Base-by-base conservation (phyloP, 2,888 invertebrate genomes). In the Hololepta plana region DNA sequence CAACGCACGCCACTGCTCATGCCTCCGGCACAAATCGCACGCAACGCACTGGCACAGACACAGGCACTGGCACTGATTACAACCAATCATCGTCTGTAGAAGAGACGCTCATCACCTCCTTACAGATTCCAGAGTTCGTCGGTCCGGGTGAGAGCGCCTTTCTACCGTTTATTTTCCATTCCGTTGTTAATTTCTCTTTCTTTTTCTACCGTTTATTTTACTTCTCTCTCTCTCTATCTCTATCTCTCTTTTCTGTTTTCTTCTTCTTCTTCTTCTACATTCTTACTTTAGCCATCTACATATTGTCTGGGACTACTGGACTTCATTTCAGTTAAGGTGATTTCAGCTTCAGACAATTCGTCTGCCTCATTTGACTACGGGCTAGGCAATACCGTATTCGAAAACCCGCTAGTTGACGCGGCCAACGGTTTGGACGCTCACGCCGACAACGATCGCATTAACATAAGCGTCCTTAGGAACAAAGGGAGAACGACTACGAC, bases 321-420 rank as follows among this genome's bases (percentile, higher is more conserved):
- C 46, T 49, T 50, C 51, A 59, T 63, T 62, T 53, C 60, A 64
- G 63, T 64, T 56, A 62, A 62, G 58, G 61, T 63, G 55, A 60
- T 66, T 53, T 62, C 65, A 46, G 60, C 64, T 46, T 56, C 60
- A 42, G 33, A 63, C 51, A 62, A 64, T 51, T 38, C 52, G 43
- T 60, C 62, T 43, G 55, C 60, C 47, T 58, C 60, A 43, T 57
- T 59, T 47, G 60, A 61, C 50, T 56, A 62, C 47, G 54, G 53
- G 41, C 46, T 53, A 46, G 51, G 49, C 46, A 60, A 63, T 50
- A 59, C 62, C 38, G 61, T 64, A 46, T 46, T 65, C 43, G 62
- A 64, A 55, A 66, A 65, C 45, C 66, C 66, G 39, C 54, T 67
- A 44, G 60, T 66, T 41, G 63, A 63, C 49, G 56, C 58, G 42